These are phyloP conservation scores for Elephas maximus DNA, from an alignment of 2,113 vertebrate genomes.

Conservation along the genomic window DNA sequence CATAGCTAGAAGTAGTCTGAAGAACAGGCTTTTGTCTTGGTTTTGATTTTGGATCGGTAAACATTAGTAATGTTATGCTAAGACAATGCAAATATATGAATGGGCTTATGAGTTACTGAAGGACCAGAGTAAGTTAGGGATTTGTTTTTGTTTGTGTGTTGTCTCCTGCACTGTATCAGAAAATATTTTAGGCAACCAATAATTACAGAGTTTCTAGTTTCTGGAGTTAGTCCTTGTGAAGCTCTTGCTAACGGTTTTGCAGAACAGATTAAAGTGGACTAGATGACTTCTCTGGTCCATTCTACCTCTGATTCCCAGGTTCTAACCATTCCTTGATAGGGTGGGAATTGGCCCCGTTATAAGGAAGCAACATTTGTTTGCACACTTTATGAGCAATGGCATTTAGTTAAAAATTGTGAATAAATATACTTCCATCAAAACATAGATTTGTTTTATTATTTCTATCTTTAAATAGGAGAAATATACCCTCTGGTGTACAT, in stretches of 20 bases:
- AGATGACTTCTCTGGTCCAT: background rate
- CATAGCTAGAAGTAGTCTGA: background rate
- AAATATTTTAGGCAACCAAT: background rate
- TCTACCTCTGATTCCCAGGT: background rate
- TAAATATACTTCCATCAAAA: background rate
- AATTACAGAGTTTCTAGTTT: background rate
- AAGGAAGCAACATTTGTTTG: background rate
- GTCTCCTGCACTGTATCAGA: background rate
- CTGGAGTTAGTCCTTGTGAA: background rate
- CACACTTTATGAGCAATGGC: background rate
- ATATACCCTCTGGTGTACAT: background rate
- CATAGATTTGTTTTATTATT: background rate
- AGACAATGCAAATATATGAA: background rate
- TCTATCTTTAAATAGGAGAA: background rate
- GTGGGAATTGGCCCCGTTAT: background rate
- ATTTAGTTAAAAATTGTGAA: background rate
- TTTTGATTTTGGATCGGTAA: background rate
- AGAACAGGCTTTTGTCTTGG: background rate
- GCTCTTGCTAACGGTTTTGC: background rate
- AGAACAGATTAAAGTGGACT: background rate
- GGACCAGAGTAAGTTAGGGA: background rate
- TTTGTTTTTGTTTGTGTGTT: background rate
- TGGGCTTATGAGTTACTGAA: background rate
- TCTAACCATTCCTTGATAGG: background rate
- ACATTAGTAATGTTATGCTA: background rate